Evolutionary conservation across 53 echinoderm and acorn worm species (phyloP), one percentile per base, ranked within the genome.

Genomic region (Temnopleurus reevesii): DNA sequence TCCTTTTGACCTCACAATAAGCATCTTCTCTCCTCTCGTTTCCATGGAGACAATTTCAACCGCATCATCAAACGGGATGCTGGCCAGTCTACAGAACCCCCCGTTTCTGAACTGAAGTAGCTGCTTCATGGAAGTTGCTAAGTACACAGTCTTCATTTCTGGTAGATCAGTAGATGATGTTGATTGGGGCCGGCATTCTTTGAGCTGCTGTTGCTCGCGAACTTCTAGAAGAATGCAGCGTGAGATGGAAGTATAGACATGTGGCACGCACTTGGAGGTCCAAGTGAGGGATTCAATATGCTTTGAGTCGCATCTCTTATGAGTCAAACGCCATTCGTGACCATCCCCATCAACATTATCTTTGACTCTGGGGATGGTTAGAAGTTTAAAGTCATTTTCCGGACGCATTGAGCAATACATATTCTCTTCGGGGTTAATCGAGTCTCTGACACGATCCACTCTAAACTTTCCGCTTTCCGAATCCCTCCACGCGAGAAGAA

Each of bases 61-160:
- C 5, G 83, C 83, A 83, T 83, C 83, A 53, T 55, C 36, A 34
- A 83, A 83, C 17, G 83, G 83, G 27, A 83, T 55, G 29, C 56
- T 51, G 21, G 57, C 38, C 5, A 83, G 55, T 33, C 36, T 49
- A 13, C 57, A 35, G 27, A 83, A 53, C 27, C 12, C 35, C 2
- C 83, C 83, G 35, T 83, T 55, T 56, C 35, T 17, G 57, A 83
- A 83, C 28, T 83, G 33, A 55, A 83, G 36, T 30, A 83, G 83
- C 55, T 83, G 83, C 49, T 55, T 83, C 83, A 83, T 83, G 24
- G 83, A 83, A 24, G 83, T 83, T n/a, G 83, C 83, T 34, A 83
- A n/a, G 27, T 71, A 41, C 0, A 41, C 4, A 1, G 71, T 21
- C n/a, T 71, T 71, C 71, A 25, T 41, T 21, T n/a, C 35, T 19